Evolutionary conservation across 1,140 invertebrate species (phyloP), one percentile per base, ranked within the genome.

Genomic region (Platyura marginata): DNA sequence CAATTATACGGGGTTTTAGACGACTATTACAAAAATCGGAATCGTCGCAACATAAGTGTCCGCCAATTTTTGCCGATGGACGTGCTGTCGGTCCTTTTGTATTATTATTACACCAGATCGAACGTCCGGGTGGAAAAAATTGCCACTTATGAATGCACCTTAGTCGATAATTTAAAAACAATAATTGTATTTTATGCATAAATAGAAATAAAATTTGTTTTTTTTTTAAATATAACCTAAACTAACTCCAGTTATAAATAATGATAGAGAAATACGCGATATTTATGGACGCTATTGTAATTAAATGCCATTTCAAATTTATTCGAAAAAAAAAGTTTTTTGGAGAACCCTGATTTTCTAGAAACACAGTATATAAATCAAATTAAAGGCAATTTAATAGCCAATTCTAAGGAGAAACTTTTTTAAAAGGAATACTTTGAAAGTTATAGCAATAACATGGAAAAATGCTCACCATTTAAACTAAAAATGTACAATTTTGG

Each of bases 41-140:
- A 55, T 71, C 59, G 48, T 69, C 67, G 66, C 78, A 81, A 60
- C 66, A 66, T 22, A 45, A 48, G 32, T 59, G 54, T 20, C 51
- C 51, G 13, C 48, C 52, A 42, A 56, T 52, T 21, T 46, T 38
- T 1, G 53, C 52, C 16, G 49, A 53, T 29, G 57, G 58, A n/a
- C 58, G 51, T 42, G 52, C 49, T 34, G 54, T 59, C 37, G 52
- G 53, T 33, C 52, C 55, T 53, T 57, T 49, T 56, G 55, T 58
- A 57, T 58, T 58, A 53, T 58, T 61, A 48, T 55, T 64, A 64
- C 80, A 84, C 64, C 62, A 65, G 47, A 69, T 60, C 34, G 79
- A 74, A 47, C 68, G 64, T 63, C 79, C 79, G 49, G 77, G 77
- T 51, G 81, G 81, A 56, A 82, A 77, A 68, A 75, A 75, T 48